Base-by-base conservation (phyloP, 2,888 invertebrate genomes). In the Cantharis flavilabris region DNA sequence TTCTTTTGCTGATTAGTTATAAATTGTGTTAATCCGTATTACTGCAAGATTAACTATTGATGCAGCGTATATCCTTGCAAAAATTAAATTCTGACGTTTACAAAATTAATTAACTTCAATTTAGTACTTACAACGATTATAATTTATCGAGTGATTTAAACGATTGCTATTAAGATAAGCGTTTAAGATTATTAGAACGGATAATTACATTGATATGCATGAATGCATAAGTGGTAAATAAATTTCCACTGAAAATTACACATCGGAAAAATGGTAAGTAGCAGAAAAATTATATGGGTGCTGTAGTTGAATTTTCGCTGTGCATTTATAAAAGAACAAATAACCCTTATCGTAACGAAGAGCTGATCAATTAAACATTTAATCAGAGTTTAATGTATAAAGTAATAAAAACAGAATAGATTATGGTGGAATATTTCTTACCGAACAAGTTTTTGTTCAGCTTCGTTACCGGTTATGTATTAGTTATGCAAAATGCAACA, bases 401-500 rank as follows among this genome's bases (percentile, higher is more conserved):
- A 49, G n/a, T 49, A 49, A 49, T 49, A 49, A 49, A 49, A 49
- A 49, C 49, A n/a, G 49, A n/a, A 49, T 49, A 49, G 49, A 49
- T 49, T 49, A 49, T 49, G 49, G 49, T 49, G 49, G 49, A 73
- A 65, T 73, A 30, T 76, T 73, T 71, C 62, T 67, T 28, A 69
- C 72, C 23, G 71, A 76, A 76, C 73, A 49, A 71, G 73, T 73
- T 76, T 73, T 65, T 13, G 63, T 30, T 64, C 70, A 62, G 33
- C 73, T 73, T 71, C 65, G 71, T 74, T 72, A 64, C 73, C 69
- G 70, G 73, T 77, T 77, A 77, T 74, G 65, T 75, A 77, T 77
- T 77, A 77, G 74, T 74, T 77, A 77, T 77, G 77, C 77, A 77
- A 74, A 77, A 75, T 77, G 75, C 77, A 77, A 62, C 64, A 77